These are phyloP conservation scores for Ctenomys sociabilis DNA, from an alignment of 2,113 vertebrate genomes.

Conservation along the genomic window DNA sequence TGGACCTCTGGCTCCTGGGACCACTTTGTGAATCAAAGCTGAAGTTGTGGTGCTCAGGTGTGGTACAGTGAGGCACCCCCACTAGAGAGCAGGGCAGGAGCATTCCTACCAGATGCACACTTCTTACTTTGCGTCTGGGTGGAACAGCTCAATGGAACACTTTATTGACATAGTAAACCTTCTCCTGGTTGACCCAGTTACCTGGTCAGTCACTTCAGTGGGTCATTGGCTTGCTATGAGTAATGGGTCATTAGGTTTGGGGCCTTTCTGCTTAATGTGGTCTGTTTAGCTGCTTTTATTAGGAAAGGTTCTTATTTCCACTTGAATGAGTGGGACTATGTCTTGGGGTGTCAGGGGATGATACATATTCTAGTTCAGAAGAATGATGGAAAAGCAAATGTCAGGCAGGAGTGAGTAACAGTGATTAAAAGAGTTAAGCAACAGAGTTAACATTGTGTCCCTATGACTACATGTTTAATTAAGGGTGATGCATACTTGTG, in stretches of 20 bases:
- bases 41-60: not conserved
- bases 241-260: conserved; percentile 61
- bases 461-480: conserved; percentile 66
- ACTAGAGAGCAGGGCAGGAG: not conserved
- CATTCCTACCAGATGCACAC: not conserved
- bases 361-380: conserved; percentile 60
- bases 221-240: conserved; percentile 49
- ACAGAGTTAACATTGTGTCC: conserved; percentile 67
- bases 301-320: conserved; percentile 57
- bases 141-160: not conserved
- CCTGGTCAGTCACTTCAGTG: conserved; percentile 59
- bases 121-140: not conserved
- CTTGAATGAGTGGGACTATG: conserved; percentile 65
- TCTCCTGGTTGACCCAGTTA: conserved; percentile 42
- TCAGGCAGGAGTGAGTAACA: conserved; percentile 69
- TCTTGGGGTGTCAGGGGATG: conserved; percentile 26
- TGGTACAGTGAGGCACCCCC: not conserved
- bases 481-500: conserved; percentile 60
- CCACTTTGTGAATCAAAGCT: not conserved
- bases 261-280: conserved; percentile 53
- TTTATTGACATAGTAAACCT: conserved; percentile 8
- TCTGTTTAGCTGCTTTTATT: conserved; percentile 41
- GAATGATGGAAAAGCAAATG: conserved; percentile 76
- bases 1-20: not conserved
- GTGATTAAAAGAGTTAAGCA: conserved; percentile 78